Base-by-base conservation (phyloP, 2,113 vertebrate species). In the Monopterus albus region DNA sequence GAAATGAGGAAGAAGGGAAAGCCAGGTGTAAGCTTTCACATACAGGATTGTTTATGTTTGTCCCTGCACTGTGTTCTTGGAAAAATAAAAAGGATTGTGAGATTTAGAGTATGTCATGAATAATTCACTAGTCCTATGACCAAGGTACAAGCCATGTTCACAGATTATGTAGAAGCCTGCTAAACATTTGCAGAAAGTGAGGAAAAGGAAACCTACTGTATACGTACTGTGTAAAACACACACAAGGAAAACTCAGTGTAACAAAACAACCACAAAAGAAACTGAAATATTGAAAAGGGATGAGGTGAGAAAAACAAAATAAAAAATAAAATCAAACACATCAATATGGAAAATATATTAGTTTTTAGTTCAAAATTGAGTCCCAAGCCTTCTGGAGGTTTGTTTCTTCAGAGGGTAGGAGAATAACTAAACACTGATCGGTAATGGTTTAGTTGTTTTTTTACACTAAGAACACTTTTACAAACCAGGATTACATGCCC, bases 211-310 rank as follows among this genome's bases (percentile, higher is more conserved):
- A 49, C 6, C n/a, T 11, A 38, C 11, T 20, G 9, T 35, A 14
- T 55, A 9, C 1, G 26, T 29, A 23, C 58, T 7, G 39, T 60
- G 10, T 39, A 6, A 47, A n/a, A n/a, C 10, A 21, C 29, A 70
- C 1, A 49, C n/a, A 25, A 28, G 13, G 12, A 68, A 58, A 56
- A 56, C 7, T 39, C 17, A 13, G n/a, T 53, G 8, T n/a, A 17
- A 14, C 17, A 64, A 43, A 39, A 47, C 2, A 52, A 71, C 14
- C 20, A 47, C 1, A 61, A 61, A 64, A 68, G 2, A 79, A 70
- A 26, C 2, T 0, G 28, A 39, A 49, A 35, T 1, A 20, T 57
- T 56, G 7, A 38, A 61, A 23, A 49, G 2, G 13, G 4, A 39
- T 5, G 20, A 15, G 43, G 5, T 56, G 4, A 2, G 20, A 49